Evolutionary conservation across 30 jellyfish, hydroid and myxozoan genomes (phyloP).

Genomic region (Aurelia sp.): DNA sequence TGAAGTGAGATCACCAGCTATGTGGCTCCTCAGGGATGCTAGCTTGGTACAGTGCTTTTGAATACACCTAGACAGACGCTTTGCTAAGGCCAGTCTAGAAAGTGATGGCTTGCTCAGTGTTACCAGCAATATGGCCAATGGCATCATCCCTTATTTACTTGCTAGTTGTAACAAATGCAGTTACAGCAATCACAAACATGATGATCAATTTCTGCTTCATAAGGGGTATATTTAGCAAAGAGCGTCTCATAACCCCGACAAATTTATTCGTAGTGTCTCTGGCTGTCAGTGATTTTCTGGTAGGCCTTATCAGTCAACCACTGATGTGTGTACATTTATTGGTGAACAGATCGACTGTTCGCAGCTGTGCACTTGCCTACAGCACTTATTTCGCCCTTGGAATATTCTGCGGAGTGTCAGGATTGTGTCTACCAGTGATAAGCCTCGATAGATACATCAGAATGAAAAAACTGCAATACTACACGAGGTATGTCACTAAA

Average conservation of each 20-base stretch:
- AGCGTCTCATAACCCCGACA: slow-evolving; percentile 1
- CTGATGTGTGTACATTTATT: slow-evolving; percentile 45
- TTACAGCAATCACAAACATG: too few species aligned
- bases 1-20: too few species aligned
- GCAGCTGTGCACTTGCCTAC: not conserved
- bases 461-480: slow-evolving; percentile 62
- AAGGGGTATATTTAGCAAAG: too few species aligned
- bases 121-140: too few species aligned
- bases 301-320: slow-evolving; percentile 63
- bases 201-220: too few species aligned
- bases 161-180: too few species aligned
- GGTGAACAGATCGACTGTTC: not conserved
- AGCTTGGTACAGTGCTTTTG: too few species aligned
- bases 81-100: too few species aligned
- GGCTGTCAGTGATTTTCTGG: slow-evolving; percentile 63
- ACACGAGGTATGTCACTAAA: slow-evolving; percentile 44
- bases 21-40: too few species aligned
- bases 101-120: too few species aligned
- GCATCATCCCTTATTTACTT: too few species aligned
- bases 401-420: slow-evolving; percentile 66
- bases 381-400: slow-evolving; percentile 10
- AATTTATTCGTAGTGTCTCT: slow-evolving; percentile 49
- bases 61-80: too few species aligned
- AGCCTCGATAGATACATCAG: slow-evolving; percentile 67
- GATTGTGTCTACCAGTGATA: slow-evolving; percentile 58